phyloP scores from a whole-genome alignment of 1,140 invertebrate species.

The Bemisia tabaci region DNA sequence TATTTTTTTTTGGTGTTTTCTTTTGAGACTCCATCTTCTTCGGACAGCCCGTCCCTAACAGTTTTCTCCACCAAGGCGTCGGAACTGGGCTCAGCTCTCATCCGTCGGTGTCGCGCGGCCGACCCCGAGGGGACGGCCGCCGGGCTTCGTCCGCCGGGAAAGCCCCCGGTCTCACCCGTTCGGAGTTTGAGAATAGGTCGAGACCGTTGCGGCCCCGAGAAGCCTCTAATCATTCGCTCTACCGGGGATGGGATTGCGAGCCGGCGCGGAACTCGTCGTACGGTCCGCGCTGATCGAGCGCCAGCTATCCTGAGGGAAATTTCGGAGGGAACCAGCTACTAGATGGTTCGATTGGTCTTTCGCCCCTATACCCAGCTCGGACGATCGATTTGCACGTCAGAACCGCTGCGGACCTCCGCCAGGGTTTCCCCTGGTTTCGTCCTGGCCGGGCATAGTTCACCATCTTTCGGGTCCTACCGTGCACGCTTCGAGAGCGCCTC shows the following conservation, averaged over 20 bases:
- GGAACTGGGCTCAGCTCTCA: slow-evolving; percentile 11
- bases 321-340: slow-evolving; percentile 83
- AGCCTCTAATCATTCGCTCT: slow-evolving; percentile 79
- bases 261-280: slow-evolving; percentile 9
- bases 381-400: slow-evolving; percentile 89
- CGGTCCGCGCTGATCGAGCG: slow-evolving; percentile 27
- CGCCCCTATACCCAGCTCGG: slow-evolving; percentile 78
- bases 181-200: slow-evolving; percentile 83
- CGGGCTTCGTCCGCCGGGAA: slow-evolving; percentile 41
- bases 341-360: slow-evolving; percentile 89
- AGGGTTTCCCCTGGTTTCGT: slow-evolving; percentile 77
- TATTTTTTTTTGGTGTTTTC: too few relatives aligned
- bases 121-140: slow-evolving; percentile 54
- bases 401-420: slow-evolving; percentile 74
- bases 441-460: slow-evolving; percentile 80
- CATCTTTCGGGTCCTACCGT: slow-evolving; percentile 76
- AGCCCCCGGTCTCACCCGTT: slow-evolving; percentile 63
- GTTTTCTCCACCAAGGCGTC: slow-evolving; percentile 38
- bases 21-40: too few relatives aligned
- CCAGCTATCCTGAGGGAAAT: slow-evolving; percentile 79
- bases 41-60: background rate
- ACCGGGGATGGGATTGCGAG: slow-evolving; percentile 34
- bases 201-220: slow-evolving; percentile 57
- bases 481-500: slow-evolving; percentile 53
- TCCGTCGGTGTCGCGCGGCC: background rate